Percentiles rank a stretch among this genome's conserved stretches.
phyloP scores from a whole-genome alignment of 2,888 invertebrate species.

The Branchellion lobata region DNA sequence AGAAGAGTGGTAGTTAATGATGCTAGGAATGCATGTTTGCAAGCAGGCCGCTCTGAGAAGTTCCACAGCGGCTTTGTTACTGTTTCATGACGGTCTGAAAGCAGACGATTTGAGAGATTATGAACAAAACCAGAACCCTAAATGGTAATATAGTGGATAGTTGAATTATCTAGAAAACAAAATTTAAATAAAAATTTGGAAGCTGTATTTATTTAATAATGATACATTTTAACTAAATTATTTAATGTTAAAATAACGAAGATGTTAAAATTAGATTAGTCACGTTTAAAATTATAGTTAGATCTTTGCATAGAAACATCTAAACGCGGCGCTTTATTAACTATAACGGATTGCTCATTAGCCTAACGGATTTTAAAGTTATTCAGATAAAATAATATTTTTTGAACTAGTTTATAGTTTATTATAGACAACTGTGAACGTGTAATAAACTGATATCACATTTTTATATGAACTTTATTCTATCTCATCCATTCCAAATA shows the following conservation, averaged over 20 bases:
- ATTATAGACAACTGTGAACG: no score
- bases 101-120: neutral
- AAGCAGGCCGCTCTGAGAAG: neutral
- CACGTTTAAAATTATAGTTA: neutral
- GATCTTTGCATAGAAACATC: constrained; percentile 14
- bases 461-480: no score
- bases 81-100: neutral
- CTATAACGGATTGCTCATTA: no score
- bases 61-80: constrained; percentile 1
- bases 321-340: neutral
- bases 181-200: no score
- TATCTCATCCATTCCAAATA: no score
- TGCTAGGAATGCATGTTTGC: constrained; percentile 16
- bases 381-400: no score
- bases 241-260: neutral
- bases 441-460: no score
- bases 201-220: neutral
- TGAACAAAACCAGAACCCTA: neutral
- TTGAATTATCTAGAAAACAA: no score
- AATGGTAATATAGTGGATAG: no score
- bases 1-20: neutral
- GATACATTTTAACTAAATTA: constrained; percentile 1
- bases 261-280: constrained; percentile 8
- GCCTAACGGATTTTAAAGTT: neutral
- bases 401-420: no score